These are phyloP conservation scores for Xanthorhoe designata DNA, from an alignment of 2,888 invertebrate species.

Conservation along the genomic window DNA sequence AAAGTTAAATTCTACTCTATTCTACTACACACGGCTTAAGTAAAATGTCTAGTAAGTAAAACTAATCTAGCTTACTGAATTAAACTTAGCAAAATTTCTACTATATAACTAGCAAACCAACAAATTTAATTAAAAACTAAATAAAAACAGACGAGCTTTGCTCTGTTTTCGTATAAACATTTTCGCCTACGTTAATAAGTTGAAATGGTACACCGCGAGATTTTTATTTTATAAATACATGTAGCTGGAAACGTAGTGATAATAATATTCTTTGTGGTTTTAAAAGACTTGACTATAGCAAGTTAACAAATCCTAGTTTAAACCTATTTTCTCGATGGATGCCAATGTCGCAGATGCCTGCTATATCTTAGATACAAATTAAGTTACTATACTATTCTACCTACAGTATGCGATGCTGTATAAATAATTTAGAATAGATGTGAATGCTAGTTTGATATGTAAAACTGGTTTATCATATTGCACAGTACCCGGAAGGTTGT, in stretches of 20 bases:
- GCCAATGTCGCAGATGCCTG: no score
- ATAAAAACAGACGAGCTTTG: background rate
- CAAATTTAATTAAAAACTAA: slow-evolving; percentile 2
- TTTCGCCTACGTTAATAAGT: slow-evolving; percentile 5
- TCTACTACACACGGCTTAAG: background rate
- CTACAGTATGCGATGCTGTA: background rate
- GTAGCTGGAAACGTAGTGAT: background rate
- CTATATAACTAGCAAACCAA: slow-evolving; percentile 3
- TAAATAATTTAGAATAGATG: background rate
- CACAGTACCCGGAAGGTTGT: slow-evolving; percentile 11
- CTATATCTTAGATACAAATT: background rate
- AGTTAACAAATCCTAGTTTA: no score
- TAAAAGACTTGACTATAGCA: no score
- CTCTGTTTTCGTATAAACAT: background rate
- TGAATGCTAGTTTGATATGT: background rate
- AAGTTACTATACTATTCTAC: background rate
- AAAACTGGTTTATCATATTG: slow-evolving; percentile 10
- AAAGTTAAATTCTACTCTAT: background rate
- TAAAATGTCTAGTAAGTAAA: background rate
- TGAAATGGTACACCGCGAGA: slow-evolving; percentile 8
- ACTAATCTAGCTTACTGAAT: slow-evolving; percentile 9
- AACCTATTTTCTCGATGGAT: no score
- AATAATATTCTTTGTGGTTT: background rate
- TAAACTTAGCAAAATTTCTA: background rate
- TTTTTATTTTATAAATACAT: background rate